phyloP scores from a whole-genome alignment of 1,140 invertebrate species.

The Bradynema listronoti region DNA sequence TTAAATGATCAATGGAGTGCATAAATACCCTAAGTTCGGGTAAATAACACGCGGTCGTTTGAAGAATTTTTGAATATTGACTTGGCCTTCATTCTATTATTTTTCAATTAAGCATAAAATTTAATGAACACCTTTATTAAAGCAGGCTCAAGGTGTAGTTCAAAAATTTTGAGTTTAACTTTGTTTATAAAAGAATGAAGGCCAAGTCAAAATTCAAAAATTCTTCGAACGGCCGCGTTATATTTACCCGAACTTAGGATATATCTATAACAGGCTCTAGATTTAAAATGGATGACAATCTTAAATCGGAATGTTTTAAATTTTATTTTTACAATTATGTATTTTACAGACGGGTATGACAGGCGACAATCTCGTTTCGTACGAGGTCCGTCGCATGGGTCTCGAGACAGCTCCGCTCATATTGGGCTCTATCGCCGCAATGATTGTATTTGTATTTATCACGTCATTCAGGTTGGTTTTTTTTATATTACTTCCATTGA shows the following conservation, averaged over 20 bases:
- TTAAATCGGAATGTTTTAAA: no score
- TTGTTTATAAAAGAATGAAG: no score
- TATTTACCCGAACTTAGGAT: no score
- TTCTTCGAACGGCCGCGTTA: no score
- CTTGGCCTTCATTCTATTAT: not conserved
- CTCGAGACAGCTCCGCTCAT: slow-evolving; percentile 52
- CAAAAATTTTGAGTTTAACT: slow-evolving; percentile 12
- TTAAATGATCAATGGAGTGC: not conserved
- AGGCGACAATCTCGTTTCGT: slow-evolving; percentile 50
- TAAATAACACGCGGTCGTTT: no score
- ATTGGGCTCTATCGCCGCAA: slow-evolving; percentile 45
- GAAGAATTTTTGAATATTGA: no score
- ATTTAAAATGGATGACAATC: no score
- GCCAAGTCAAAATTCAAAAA: no score
- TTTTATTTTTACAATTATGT: not conserved
- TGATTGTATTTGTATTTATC: slow-evolving; percentile 47
- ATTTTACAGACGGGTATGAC: slow-evolving; percentile 48
- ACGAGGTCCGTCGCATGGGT: slow-evolving; percentile 52
- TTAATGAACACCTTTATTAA: slow-evolving; percentile 4
- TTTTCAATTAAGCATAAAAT: slow-evolving; percentile 2
- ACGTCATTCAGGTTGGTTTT: slow-evolving; percentile 38
- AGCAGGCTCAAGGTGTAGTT: not conserved
- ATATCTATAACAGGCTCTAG: no score
- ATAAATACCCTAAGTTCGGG: no score
- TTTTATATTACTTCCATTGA: not conserved